A percentile compares a stretch with the other conserved stretches of the same genome.
Conservation (phyloP, 2,113 vertebrate species). For the Vimba vimba region DNA sequence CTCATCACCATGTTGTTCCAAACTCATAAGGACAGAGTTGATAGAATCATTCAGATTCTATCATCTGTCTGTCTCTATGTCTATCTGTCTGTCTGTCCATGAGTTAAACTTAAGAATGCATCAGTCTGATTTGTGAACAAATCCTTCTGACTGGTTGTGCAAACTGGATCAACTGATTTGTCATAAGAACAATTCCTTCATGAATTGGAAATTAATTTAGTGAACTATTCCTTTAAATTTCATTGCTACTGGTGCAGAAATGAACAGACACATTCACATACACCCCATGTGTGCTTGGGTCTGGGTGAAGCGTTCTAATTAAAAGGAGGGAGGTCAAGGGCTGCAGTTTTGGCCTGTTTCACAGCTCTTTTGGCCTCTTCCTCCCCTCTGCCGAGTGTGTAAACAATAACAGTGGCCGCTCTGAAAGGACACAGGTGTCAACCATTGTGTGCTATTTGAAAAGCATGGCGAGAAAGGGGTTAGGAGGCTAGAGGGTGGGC, state of each 20-base stretch:
- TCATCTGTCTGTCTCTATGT: no score
- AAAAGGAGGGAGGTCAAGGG: conserved; percentile 49
- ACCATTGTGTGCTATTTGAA: conserved; percentile 75
- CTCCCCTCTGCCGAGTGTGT: conserved; percentile 68
- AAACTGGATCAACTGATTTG: background rate
- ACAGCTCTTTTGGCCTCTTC: conserved; percentile 73
- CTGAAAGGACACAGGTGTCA: conserved; percentile 83
- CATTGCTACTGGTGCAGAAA: background rate
- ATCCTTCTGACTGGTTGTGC: background rate
- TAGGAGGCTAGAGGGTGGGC: conserved; percentile 54
- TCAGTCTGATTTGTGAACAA: background rate
- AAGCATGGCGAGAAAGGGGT: conserved; percentile 57
- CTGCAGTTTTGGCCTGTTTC: conserved; percentile 59
- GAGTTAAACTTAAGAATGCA: background rate
- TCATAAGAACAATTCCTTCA: background rate
- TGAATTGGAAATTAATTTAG: background rate
- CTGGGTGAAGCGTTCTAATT: conserved; percentile 41
- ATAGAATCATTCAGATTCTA: background rate
- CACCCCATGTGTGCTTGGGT: conserved; percentile 15
- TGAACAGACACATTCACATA: background rate
- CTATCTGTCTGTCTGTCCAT: no score
- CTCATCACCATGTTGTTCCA: background rate
- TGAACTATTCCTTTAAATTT: background rate
- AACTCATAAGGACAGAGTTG: background rate
- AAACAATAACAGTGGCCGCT: conserved; percentile 76